Evolutionary conservation across 2,888 invertebrate genomes (phyloP), one percentile per base, ranked within the genome.

Genomic region (Zonitis immaculata): DNA sequence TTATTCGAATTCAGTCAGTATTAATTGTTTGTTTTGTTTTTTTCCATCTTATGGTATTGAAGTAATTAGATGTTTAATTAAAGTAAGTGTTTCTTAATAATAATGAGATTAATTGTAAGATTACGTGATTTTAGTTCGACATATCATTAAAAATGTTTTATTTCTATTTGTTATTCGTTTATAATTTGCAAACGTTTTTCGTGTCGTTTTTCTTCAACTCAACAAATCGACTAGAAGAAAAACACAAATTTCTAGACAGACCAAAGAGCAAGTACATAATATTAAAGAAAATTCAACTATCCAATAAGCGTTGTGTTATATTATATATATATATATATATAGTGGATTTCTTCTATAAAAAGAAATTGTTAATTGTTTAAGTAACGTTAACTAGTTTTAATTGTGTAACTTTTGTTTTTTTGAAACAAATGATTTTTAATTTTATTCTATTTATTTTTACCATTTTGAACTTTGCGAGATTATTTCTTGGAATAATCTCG

Each of bases 331-430:
- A n/a, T n/a, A n/a, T n/a, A n/a, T n/a, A n/a, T n/a, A n/a, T 46
- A 30, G 14, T 28, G 28, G 22, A 47, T 48, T 43, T 6, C 9
- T 27, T 9, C 27, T n/a, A 28, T 2, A 18, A 18, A 20, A 20
- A 20, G 3, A 45, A 26, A 46, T 45, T 46, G 49, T 53, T 53
- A 35, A 49, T 26, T 50, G 56, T 56, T 57, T 51, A 45, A 51
- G 35, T 42, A 53, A 44, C 39, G 58, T 58, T 58, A 47, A 58
- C 58, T 58, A 58, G 58, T 58, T 58, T 56, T 56, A 56, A 52
- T 48, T 56, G n/a, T 56, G n/a, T 14, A n/a, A n/a, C 2, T 39
- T 39, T n/a, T 8, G 3, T 20, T 26, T 4, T 26, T 5, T 26
- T 6, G 6, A 26, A 26, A 26, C n/a, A n/a, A n/a, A n/a, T n/a